Evolutionary conservation across 30 jellyfish, hydroid and myxozoan species (phyloP).

Genomic region (Hydractinia symbiolongicarpus): DNA sequence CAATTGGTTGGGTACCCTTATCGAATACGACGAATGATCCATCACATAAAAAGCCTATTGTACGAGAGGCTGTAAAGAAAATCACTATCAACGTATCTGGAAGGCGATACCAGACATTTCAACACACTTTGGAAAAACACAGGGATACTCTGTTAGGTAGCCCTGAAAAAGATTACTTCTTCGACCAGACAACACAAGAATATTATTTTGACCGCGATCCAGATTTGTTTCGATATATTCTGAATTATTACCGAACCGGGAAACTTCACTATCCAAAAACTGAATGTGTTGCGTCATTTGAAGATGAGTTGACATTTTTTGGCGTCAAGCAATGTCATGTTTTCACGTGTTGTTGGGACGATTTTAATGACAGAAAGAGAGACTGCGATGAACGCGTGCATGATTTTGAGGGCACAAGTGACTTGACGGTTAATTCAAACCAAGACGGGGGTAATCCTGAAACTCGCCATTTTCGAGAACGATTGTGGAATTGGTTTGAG

Average conservation of each 20-base stretch:
- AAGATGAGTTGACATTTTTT: slow-evolving; percentile 75
- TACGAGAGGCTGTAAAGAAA: background rate
- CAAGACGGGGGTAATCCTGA: slow-evolving; percentile 3
- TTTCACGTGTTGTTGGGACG: slow-evolving; percentile 73
- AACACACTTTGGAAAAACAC: slow-evolving; percentile 59
- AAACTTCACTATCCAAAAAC: slow-evolving; percentile 77
- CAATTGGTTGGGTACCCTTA: slow-evolving; percentile 74
- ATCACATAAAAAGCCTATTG: slow-evolving; percentile 35
- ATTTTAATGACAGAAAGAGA: slow-evolving; percentile 49
- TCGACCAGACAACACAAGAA: slow-evolving; percentile 57
- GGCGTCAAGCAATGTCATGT: slow-evolving; percentile 69
- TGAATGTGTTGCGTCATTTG: slow-evolving; percentile 78
- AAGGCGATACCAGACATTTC: slow-evolving; percentile 81
- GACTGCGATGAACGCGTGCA: slow-evolving; percentile 62
- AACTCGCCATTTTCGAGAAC: slow-evolving; percentile 48
- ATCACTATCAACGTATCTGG: slow-evolving; percentile 75
- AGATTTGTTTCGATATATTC: slow-evolving; percentile 67
- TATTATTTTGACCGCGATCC: slow-evolving; percentile 93
- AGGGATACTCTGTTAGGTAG: slow-evolving; percentile 82
- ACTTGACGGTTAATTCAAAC: background rate
- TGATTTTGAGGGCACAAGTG: slow-evolving; percentile 45
- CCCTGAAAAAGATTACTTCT: slow-evolving; percentile 73
- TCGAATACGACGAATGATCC: slow-evolving; percentile 31
- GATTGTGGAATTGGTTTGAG: slow-evolving; percentile 78
- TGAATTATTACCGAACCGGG: slow-evolving; percentile 78